phyloP scores from a whole-genome alignment of 2,888 invertebrate species.

The Drosophila parthenogenetica region DNA sequence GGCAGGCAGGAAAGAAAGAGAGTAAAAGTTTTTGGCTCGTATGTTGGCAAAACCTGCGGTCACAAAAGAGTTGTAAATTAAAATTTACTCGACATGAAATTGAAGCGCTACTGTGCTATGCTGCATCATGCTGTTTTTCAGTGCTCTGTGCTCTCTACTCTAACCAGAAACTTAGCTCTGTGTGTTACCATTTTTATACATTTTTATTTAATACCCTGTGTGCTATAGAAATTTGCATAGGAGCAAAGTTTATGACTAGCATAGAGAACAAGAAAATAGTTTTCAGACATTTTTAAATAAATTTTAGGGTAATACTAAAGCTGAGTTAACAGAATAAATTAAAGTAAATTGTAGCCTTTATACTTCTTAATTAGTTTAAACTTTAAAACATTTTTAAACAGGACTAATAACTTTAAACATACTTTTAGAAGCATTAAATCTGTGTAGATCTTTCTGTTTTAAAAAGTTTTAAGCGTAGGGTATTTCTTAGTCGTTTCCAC shows the following conservation, averaged over 20 bases:
- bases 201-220: conserved; percentile 1
- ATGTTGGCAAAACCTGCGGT: conserved; percentile 68
- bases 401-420: no score
- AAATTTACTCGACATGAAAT: conserved; percentile 77
- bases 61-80: conserved; percentile 79
- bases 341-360: no score
- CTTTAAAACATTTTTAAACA: no score
- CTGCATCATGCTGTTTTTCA: conserved; percentile 9
- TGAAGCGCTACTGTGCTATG: conserved; percentile 48
- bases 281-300: not conserved
- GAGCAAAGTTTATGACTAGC: not conserved
- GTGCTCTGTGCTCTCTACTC: conserved; percentile 1
- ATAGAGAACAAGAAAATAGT: not conserved
- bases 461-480: not conserved
- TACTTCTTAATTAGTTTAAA: no score
- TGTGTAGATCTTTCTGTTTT: not conserved
- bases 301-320: not conserved
- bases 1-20: not conserved
- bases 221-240: not conserved
- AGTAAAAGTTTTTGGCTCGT: conserved; percentile 55
- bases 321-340: no score
- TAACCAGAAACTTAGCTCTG: conserved; percentile 8
- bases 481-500: not conserved
- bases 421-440: no score
- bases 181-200: conserved; percentile 18